Conservation (phyloP, 2,113 vertebrate genomes). For the Corapipo altera region DNA sequence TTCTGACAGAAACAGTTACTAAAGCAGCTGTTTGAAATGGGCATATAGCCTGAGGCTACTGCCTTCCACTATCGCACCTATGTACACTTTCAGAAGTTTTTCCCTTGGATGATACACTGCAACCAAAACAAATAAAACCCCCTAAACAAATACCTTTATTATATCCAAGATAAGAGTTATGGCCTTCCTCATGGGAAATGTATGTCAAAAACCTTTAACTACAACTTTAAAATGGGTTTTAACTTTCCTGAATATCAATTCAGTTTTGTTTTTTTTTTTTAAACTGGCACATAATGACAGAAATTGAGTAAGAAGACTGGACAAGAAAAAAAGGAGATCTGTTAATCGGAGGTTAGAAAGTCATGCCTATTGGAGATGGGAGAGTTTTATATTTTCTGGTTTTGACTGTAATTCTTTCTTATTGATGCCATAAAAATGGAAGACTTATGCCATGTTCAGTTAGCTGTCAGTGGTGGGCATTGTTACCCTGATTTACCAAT, state of each 20-base stretch:
- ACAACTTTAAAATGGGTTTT: neutral
- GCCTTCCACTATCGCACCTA: neutral
- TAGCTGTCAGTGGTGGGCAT: neutral
- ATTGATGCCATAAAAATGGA: neutral
- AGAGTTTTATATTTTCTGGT: neutral
- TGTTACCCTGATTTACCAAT: constrained; percentile 35
- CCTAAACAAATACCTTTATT: neutral
- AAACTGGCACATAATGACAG: neutral
- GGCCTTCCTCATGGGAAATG: neutral
- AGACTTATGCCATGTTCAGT: constrained; percentile 1
- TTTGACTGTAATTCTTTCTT: constrained; percentile 30
- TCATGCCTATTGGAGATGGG: neutral
- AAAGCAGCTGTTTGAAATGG: neutral
- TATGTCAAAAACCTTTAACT: neutral
- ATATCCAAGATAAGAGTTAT: neutral
- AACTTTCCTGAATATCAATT: neutral
- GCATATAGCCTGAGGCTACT: neutral
- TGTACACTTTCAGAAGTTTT: neutral
- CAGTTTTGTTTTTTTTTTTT: neutral
- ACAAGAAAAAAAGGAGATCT: neutral
- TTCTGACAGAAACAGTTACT: neutral
- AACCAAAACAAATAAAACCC: neutral
- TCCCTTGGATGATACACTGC: neutral
- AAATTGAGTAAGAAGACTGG: neutral
- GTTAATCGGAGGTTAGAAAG: neutral